Conservation (phyloP, 2,888 invertebrate species). For the Gandaritis pyraliata region DNA sequence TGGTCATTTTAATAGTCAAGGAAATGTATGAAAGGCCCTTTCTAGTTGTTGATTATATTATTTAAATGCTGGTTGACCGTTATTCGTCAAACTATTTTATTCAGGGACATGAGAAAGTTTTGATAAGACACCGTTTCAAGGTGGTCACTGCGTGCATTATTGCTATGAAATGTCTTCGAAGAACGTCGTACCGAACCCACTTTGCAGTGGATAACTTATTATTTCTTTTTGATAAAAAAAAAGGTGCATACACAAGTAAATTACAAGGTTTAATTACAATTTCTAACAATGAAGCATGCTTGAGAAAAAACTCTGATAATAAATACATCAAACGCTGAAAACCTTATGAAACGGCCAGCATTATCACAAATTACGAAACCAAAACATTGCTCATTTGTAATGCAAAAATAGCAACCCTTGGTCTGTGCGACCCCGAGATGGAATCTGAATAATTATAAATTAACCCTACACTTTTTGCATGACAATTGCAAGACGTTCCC, state of each 20-base stretch:
- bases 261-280: background rate
- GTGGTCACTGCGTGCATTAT: constrained; percentile 29
- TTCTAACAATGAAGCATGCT: constrained; percentile 21
- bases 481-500: constrained; percentile 66
- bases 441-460: constrained; percentile 74
- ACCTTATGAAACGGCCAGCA: constrained; percentile 20
- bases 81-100: constrained; percentile 75
- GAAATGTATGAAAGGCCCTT: constrained; percentile 80
- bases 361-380: constrained; percentile 32
- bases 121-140: constrained; percentile 24
- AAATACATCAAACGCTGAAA: constrained; percentile 9
- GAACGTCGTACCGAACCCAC: constrained; percentile 4
- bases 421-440: constrained; percentile 44
- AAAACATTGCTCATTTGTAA: constrained; percentile 44
- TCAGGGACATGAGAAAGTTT: constrained; percentile 75
- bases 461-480: constrained; percentile 66
- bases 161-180: constrained; percentile 9
- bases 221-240: background rate
- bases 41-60: constrained; percentile 78
- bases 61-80: constrained; percentile 78
- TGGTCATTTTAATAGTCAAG: constrained; percentile 76
- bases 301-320: constrained; percentile 8
- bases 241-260: constrained; percentile 1
- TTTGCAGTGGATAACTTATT: background rate
- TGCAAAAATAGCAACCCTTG: constrained; percentile 41